Evolutionary conservation across 2,797 vertebrate genomes (phyloP).

Genomic region (Chiroxiphia lanceolata): DNA sequence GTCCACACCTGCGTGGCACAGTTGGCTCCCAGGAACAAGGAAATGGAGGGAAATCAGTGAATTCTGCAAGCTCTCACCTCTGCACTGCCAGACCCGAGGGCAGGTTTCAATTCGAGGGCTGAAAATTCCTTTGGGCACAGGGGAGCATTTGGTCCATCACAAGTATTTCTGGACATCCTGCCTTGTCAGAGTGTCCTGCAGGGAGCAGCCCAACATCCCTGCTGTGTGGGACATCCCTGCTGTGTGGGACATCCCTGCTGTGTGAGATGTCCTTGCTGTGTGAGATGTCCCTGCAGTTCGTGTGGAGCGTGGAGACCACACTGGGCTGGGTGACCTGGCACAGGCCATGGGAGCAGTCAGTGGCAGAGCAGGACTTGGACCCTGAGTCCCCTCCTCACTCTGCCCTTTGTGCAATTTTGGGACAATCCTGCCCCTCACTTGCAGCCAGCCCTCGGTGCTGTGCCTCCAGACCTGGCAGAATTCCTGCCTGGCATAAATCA

Average conservation of each 20-base stretch:
- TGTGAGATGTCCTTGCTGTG: not conserved
- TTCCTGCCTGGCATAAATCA: not conserved
- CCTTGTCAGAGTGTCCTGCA: not conserved
- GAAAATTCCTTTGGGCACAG: not conserved
- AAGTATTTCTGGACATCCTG: not conserved
- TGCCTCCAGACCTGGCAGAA: not conserved
- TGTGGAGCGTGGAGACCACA: fast-evolving
- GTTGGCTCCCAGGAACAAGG: not conserved
- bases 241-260: not conserved
- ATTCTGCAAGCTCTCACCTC: not conserved
- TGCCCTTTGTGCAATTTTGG: not conserved
- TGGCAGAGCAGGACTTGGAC: not conserved
- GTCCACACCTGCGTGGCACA: not conserved
- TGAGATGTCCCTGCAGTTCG: fast-evolving
- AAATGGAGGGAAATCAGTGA: fast-evolving
- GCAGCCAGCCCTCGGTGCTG: not conserved
- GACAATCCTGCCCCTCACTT: not conserved
- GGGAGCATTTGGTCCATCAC: not conserved
- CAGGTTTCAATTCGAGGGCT: not conserved
- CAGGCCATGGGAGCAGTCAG: not conserved
- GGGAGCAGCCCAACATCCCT: not conserved
- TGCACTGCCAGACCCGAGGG: fast-evolving
- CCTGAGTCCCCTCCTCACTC: fast-evolving
- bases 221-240: not conserved
- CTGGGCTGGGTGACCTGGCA: not conserved